phyloP scores from a whole-genome alignment of 37 sponge, comb jelly and placozoan species.

The Cladorhizidae sp. region DNA sequence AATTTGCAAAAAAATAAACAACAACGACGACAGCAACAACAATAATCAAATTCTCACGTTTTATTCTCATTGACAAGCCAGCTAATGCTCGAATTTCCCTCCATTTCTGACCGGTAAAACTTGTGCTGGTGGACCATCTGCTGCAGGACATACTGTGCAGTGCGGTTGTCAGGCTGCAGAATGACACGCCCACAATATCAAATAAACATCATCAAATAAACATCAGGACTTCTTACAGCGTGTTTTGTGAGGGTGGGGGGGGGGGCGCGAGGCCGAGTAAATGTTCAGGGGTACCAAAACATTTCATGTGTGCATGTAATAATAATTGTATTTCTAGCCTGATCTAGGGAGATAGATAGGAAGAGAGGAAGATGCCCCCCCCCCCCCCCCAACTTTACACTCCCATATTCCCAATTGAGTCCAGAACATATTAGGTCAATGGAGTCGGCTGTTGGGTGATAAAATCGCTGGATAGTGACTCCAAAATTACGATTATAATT shows the following conservation, averaged over 20 bases:
- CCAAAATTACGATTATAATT: too few species aligned
- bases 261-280: constrained; percentile 28
- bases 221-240: constrained; percentile 5
- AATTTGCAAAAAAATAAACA: background rate
- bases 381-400: too few species aligned
- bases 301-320: too few species aligned
- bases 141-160: constrained; percentile 67
- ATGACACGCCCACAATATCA: constrained; percentile 14
- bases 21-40: background rate
- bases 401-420: too few species aligned
- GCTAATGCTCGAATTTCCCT: constrained; percentile 14
- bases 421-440: too few species aligned
- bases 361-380: background rate
- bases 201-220: too few species aligned
- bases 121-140: constrained; percentile 70
- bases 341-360: background rate
- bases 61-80: constrained; percentile 18
- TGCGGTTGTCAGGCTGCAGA: constrained; percentile 39
- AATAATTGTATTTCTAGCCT: too few species aligned
- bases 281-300: too few species aligned
- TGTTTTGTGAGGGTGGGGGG: constrained; percentile 33
- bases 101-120: constrained; percentile 54
- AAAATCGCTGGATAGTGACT: too few species aligned
- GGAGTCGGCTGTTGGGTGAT: too few species aligned
- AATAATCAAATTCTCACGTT: background rate